Evolutionary conservation across 2,797 vertebrate genomes (phyloP).

Genomic region (Myotis myotis): DNA sequence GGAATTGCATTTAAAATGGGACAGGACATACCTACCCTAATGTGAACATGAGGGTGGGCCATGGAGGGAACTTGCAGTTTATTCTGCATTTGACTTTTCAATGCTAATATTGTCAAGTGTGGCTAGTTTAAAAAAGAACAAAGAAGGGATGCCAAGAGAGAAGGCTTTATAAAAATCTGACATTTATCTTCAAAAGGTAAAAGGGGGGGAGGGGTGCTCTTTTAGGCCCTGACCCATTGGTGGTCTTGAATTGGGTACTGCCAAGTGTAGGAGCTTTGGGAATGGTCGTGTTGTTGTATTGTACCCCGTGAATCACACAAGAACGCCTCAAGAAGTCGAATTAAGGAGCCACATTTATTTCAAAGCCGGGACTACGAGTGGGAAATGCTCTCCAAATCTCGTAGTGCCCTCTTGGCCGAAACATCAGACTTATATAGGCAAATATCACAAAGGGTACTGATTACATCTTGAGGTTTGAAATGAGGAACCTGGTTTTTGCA

Average conservation of each 20-base stretch:
- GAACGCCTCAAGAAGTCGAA: no score
- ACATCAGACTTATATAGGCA: no score
- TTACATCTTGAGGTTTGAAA: no score
- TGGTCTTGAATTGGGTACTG: neutral
- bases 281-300: no score
- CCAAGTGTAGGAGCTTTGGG: neutral
- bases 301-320: no score
- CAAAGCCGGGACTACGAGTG: no score
- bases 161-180: neutral
- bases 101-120: neutral
- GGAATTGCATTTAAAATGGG: neutral
- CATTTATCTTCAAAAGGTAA: neutral
- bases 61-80: neutral
- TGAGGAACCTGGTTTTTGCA: no score
- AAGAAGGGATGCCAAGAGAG: neutral
- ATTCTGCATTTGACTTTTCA: neutral
- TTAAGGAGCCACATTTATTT: no score
- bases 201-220: neutral
- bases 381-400: no score
- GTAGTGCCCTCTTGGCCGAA: no score
- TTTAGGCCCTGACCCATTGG: neutral
- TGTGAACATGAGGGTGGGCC: neutral
- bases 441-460: no score
- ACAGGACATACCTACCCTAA: rapidly evolving
- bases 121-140: neutral